Conservation (phyloP, 1,140 invertebrate species). For the Phymastichus coffea region DNA sequence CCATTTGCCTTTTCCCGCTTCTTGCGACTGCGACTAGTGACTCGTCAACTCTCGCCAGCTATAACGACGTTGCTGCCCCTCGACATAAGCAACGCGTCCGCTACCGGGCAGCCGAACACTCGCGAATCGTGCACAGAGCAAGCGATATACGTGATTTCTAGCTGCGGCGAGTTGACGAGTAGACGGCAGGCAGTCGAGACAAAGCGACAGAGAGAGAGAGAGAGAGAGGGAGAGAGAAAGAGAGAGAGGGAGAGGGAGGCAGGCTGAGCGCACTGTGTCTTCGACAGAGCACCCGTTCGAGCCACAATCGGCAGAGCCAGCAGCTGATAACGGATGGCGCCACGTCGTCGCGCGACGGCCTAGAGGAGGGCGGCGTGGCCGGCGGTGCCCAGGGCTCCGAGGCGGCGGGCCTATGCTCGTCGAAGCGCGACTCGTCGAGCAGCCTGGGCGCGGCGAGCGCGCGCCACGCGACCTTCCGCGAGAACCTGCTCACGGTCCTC, state of each 20-base stretch:
- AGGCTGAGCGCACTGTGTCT: too few species aligned
- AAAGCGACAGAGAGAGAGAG: too few species aligned
- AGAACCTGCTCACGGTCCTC: conserved; percentile 66
- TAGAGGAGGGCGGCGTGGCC: conserved; percentile 40
- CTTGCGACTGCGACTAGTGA: too few species aligned
- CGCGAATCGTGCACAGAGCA: too few species aligned
- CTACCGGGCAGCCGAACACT: neutral
- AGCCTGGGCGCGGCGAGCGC: conserved; percentile 36
- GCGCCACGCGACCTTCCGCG: conserved; percentile 55
- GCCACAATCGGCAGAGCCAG: conserved; percentile 11
- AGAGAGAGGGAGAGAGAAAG: too few species aligned
- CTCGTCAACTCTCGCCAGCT: too few species aligned
- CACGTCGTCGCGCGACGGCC: conserved; percentile 47
- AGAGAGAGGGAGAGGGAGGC: too few species aligned
- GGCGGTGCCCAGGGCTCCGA: too few species aligned
- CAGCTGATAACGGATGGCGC: conserved; percentile 10
- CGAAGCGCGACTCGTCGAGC: conserved; percentile 50
- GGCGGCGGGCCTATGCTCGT: conserved; percentile 29
- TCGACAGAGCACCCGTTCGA: neutral
- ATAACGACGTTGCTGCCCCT: conserved; percentile 10
- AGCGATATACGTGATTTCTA: too few species aligned
- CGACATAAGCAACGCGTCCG: neutral
- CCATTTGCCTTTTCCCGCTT: neutral
- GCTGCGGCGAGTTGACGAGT: too few species aligned
- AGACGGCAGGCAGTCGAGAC: too few species aligned